Conservation (phyloP, 2,797 vertebrate species). For the Atherinosoma microstoma region DNA sequence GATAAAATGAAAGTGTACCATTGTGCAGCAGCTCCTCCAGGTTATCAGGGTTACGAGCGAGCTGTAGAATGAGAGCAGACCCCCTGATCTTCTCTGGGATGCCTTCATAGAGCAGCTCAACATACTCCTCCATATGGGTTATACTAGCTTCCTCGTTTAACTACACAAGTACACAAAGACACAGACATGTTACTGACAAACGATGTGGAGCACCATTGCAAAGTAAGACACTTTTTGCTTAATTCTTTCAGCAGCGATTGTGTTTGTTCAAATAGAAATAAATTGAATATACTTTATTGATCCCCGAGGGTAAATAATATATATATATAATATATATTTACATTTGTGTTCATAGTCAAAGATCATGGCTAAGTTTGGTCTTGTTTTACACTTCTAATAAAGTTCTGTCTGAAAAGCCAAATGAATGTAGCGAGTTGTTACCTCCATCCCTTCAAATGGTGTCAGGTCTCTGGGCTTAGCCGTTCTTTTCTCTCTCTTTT, state of each 20-base stretch:
- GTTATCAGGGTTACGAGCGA: conserved; percentile 93
- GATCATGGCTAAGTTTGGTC: background rate
- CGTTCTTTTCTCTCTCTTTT: conserved; percentile 89
- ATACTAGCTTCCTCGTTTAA: conserved; percentile 73
- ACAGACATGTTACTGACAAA: background rate
- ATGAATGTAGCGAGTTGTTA: conserved; percentile 59
- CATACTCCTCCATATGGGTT: conserved; percentile 81
- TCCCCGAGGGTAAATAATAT: background rate
- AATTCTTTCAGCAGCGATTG: no score
- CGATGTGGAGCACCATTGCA: background rate
- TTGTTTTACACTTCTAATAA: background rate
- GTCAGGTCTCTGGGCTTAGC: conserved; percentile 93
- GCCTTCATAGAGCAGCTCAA: conserved; percentile 91
- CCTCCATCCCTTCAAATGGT: conserved; percentile 97
- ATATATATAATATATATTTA: no score
- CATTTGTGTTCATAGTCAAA: background rate
- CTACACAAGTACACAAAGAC: conserved; percentile 31
- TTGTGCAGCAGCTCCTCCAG: conserved; percentile 92
- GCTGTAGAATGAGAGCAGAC: conserved; percentile 90
- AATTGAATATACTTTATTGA: no score
- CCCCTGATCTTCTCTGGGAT: conserved; percentile 91
- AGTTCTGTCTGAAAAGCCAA: background rate
- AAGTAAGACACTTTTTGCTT: background rate
- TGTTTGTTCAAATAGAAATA: background rate
- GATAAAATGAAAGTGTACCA: conserved; percentile 70